Evolutionary conservation across 2,888 invertebrate species (phyloP).

Genomic region (Hydraecia micacea): DNA sequence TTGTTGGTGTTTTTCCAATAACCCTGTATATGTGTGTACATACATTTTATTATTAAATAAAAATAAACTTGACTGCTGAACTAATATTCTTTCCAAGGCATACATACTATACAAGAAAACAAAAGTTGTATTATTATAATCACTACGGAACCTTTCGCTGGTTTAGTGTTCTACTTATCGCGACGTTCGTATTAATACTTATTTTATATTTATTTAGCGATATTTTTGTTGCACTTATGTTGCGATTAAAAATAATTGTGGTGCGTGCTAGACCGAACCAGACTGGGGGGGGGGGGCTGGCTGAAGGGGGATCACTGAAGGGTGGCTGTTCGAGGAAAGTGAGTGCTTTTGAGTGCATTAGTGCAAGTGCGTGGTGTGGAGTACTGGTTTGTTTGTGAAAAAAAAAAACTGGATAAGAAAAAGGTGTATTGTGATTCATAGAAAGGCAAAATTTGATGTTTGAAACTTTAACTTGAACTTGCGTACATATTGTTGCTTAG

Average conservation of each 20-base stretch:
- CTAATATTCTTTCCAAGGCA: no score
- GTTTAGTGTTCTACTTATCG: no score
- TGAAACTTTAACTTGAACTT: no score
- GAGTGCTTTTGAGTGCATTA: conserved; percentile 44
- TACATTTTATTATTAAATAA: no score
- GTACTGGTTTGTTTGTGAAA: not conserved
- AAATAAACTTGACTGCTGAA: no score
- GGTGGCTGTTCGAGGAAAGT: conserved; percentile 17
- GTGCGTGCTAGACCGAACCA: conserved; percentile 52
- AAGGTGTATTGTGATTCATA: not conserved
- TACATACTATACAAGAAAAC: no score
- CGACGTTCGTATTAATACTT: no score
- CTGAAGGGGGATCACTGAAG: conserved; percentile 6
- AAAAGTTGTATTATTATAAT: no score
- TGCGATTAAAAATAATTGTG: conserved; percentile 55
- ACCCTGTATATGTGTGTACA: no score
- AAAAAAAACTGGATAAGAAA: not conserved
- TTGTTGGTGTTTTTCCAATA: no score
- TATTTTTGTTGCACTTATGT: conserved; percentile 27
- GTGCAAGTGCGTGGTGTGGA: conserved; percentile 15
- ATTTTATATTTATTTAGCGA: not conserved
- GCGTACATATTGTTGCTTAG: no score
- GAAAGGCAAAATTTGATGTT: not conserved
- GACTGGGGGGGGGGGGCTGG: conserved; percentile 20
- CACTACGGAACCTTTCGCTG: not conserved